A percentile compares a stretch with the other conserved stretches of the same genome.
phyloP scores from a whole-genome alignment of 2,797 vertebrate genomes.

The Arnoldichthys spilopterus region DNA sequence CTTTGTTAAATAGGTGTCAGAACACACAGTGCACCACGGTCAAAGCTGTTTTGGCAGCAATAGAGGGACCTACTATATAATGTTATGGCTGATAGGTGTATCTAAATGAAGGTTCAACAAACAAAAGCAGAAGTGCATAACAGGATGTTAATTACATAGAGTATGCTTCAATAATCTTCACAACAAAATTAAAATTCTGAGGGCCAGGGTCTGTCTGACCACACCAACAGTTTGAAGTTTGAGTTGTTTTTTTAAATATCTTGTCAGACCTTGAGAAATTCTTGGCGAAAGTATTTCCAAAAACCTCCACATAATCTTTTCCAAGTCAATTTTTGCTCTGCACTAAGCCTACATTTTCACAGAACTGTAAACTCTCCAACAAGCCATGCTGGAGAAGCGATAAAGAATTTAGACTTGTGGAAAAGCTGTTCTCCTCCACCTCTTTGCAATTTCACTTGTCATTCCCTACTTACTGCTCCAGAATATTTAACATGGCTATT shows the following conservation, averaged over 20 bases:
- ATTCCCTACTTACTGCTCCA: slow-evolving; percentile 17
- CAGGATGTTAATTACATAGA: too few relatives aligned
- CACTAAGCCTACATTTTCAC: slow-evolving; percentile 7
- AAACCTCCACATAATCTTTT: slow-evolving; percentile 3
- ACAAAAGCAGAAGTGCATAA: too few relatives aligned
- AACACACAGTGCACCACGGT: too few relatives aligned
- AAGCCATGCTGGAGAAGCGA: background rate
- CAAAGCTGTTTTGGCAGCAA: too few relatives aligned
- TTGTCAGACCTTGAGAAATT: slow-evolving; percentile 20
- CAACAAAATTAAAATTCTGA: too few relatives aligned
- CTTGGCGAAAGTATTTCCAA: background rate
- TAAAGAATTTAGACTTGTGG: slow-evolving; percentile 40
- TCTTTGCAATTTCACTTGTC: slow-evolving; percentile 34
- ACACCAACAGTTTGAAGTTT: background rate
- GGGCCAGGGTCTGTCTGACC: background rate
- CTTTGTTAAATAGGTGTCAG: too few relatives aligned
- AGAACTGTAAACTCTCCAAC: slow-evolving; percentile 4
- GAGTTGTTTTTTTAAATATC: background rate
- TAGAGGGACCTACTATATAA: too few relatives aligned
- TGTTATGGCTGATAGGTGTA: too few relatives aligned
- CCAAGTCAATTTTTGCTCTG: slow-evolving; percentile 16
- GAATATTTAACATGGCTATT: slow-evolving; percentile 42
- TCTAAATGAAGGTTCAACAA: too few relatives aligned
- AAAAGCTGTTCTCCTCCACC: slow-evolving; percentile 26
- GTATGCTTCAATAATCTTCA: too few relatives aligned